These are phyloP conservation scores for Phoeniculus purpureus DNA, from an alignment of 2,797 vertebrate species.

Conservation along the genomic window DNA sequence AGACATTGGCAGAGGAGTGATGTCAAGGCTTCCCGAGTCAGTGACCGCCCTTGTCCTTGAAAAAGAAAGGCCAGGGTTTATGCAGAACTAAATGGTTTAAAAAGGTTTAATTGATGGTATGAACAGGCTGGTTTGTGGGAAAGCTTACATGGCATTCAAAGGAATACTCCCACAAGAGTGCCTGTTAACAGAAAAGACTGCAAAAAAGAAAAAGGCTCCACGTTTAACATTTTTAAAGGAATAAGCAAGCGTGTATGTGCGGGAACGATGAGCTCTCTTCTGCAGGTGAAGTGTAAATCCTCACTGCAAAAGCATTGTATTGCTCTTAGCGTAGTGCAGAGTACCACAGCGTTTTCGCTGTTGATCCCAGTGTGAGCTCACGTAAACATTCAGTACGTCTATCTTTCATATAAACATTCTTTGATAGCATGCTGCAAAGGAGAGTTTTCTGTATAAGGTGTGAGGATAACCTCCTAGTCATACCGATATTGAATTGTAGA, in stretches of 20 bases:
- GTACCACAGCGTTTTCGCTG: background rate
- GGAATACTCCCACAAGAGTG: conserved; percentile 41
- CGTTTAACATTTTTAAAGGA: background rate
- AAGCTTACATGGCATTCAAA: conserved; percentile 17
- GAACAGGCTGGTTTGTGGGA: conserved; percentile 45
- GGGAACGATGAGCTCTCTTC: background rate
- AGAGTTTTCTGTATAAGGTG: background rate
- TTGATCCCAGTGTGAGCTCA: background rate
- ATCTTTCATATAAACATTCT: background rate
- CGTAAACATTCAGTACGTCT: background rate
- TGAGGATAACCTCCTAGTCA: background rate
- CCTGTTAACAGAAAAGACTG: background rate
- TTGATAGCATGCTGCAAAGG: background rate
- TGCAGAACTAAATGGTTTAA: conserved; percentile 65
- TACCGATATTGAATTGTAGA: background rate
- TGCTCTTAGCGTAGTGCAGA: background rate
- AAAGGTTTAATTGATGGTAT: conserved; percentile 75
- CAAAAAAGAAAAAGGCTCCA: background rate
- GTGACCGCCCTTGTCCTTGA: conserved; percentile 79
- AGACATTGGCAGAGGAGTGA: conserved; percentile 67
- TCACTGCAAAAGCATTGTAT: background rate
- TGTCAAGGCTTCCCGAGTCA: conserved; percentile 65
- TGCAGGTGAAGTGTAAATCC: background rate
- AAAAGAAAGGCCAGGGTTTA: conserved; percentile 71
- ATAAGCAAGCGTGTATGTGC: background rate